These are phyloP conservation scores for Chiloscyllium plagiosum DNA, from an alignment of 2,113 vertebrate species.

Conservation along the genomic window DNA sequence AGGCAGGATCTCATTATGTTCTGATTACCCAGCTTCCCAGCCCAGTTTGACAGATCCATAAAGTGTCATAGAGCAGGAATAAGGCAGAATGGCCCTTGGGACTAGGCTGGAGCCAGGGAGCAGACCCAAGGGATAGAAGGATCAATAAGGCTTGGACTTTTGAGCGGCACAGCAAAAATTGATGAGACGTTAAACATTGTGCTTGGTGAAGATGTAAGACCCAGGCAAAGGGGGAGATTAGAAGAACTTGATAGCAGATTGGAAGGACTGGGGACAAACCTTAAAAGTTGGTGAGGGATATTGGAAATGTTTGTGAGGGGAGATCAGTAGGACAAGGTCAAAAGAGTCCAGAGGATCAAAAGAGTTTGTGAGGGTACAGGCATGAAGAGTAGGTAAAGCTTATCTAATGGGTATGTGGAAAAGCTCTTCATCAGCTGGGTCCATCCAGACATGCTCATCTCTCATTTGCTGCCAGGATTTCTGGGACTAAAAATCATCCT, in stretches of 20 bases:
- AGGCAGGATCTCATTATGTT: background rate
- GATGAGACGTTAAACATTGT: too few species aligned
- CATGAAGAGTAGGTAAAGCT: background rate
- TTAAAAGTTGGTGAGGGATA: background rate
- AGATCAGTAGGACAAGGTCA: background rate
- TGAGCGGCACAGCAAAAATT: background rate
- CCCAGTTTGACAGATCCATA: background rate
- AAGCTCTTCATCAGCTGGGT: background rate
- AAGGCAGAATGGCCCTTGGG: background rate
- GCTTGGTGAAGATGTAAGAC: background rate
- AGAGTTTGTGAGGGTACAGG: background rate
- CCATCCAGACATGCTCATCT: background rate
- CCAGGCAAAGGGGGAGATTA: background rate
- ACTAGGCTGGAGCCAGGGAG: background rate
- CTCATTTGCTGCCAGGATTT: background rate
- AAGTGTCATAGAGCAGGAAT: background rate
- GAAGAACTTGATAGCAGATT: background rate
- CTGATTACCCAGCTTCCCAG: background rate
- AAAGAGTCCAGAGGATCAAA: background rate
- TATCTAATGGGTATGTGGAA: background rate
- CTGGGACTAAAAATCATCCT: slow-evolving; percentile 39
- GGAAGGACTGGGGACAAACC: background rate
- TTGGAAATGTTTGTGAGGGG: background rate
- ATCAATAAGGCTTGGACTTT: background rate
- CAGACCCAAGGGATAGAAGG: background rate